phyloP scores from a whole-genome alignment of 2,113 vertebrate genomes.

The Nyctereutes procyonoides region DNA sequence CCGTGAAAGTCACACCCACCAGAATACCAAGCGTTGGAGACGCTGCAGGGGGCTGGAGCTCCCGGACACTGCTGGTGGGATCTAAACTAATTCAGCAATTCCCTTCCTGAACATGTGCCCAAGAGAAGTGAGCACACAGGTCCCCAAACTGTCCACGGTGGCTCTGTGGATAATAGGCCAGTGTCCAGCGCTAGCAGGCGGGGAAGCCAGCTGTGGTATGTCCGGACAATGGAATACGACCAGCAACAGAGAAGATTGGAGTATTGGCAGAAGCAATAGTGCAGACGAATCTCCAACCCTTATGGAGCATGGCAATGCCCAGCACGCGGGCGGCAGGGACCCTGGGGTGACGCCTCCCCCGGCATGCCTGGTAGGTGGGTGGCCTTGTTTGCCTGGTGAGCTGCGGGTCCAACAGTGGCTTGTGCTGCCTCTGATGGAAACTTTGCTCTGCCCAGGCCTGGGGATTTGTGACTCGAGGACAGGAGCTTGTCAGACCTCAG shows the following conservation, averaged over 20 bases:
- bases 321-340: fast-evolving
- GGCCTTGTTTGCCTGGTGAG: background rate
- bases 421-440: background rate
- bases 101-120: fast-evolving
- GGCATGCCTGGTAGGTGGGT: background rate
- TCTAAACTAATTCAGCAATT: fast-evolving
- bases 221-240: fast-evolving
- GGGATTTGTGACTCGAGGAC: background rate
- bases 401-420: too few relatives aligned
- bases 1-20: fast-evolving
- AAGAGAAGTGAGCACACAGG: background rate
- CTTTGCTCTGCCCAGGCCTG: background rate
- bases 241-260: background rate
- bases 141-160: fast-evolving
- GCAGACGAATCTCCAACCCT: too few relatives aligned
- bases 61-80: fast-evolving
- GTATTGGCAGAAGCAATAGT: fast-evolving
- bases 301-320: background rate
- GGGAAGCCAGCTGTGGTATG: fast-evolving
- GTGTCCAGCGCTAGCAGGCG: fast-evolving
- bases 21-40: fast-evolving
- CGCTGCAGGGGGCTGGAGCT: fast-evolving
- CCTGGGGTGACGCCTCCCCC: background rate
- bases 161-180: background rate
- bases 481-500: background rate